Conservation (phyloP, 2,113 vertebrate genomes). For the Myotis davidii region DNA sequence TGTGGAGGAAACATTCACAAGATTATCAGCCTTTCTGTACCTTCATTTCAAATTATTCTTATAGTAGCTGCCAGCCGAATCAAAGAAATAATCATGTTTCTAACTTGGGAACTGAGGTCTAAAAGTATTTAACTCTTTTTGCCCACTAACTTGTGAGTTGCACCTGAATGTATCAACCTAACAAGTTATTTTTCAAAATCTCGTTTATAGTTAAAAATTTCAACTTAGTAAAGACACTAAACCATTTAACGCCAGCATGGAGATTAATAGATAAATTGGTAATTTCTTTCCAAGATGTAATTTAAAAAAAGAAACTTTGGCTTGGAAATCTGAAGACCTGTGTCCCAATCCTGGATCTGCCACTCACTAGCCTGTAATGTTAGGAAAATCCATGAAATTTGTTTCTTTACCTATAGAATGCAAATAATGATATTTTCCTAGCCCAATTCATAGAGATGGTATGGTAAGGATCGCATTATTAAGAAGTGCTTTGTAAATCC, state of each 20-base stretch:
- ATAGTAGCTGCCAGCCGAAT: background rate
- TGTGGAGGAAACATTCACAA: constrained; percentile 9
- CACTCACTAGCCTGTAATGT: background rate
- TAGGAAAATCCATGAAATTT: background rate
- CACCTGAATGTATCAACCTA: background rate
- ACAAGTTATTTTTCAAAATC: background rate
- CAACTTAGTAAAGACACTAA: background rate
- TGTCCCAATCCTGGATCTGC: background rate
- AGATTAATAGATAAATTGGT: constrained; percentile 29
- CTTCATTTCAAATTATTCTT: constrained; percentile 51
- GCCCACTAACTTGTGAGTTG: background rate
- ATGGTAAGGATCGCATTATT: background rate
- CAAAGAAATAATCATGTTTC: constrained; percentile 40
- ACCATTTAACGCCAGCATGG: background rate
- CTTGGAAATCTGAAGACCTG: background rate
- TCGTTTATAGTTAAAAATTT: background rate
- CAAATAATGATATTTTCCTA: constrained; percentile 12
- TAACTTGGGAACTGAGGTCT: background rate
- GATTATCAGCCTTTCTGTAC: background rate
- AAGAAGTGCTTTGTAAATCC: constrained; percentile 16
- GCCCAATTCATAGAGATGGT: background rate
- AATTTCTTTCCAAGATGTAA: constrained; percentile 11
- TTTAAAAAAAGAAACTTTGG: background rate
- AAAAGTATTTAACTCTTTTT: constrained; percentile 6
- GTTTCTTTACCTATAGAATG: background rate